These are phyloP conservation scores for Euzophera pinguis DNA, from an alignment of 2,888 invertebrate genomes.

Conservation along the genomic window DNA sequence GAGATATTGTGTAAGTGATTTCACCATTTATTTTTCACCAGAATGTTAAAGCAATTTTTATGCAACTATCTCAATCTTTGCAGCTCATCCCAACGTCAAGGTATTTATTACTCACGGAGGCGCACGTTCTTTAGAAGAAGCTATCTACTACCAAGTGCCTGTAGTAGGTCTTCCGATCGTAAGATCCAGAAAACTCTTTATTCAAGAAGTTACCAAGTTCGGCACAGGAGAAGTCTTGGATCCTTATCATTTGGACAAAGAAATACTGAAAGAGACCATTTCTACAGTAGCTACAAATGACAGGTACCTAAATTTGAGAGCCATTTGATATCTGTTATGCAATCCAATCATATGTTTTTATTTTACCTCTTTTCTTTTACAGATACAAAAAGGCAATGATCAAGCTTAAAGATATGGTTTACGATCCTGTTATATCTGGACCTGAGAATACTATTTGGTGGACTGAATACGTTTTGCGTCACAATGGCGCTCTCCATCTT, in stretches of 20 bases:
- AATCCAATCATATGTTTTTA: no score
- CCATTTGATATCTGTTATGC: no score
- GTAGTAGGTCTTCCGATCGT: constrained; percentile 62
- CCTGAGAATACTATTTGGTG: constrained; percentile 74
- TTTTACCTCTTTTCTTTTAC: constrained; percentile 21
- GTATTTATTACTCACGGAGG: constrained; percentile 69
- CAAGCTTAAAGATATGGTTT: constrained; percentile 40
- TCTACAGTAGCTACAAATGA: constrained; percentile 41
- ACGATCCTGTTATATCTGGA: constrained; percentile 55
- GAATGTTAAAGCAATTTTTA: no score
- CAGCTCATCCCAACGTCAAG: constrained; percentile 67
- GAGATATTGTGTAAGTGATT: constrained; percentile 67
- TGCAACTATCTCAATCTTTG: no score
- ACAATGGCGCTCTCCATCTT: constrained; percentile 63
- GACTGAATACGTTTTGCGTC: constrained; percentile 75
- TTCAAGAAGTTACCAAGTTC: constrained; percentile 52
- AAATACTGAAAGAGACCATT: constrained; percentile 46
- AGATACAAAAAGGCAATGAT: constrained; percentile 58
- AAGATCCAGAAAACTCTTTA: constrained; percentile 55
- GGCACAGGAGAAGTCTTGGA: constrained; percentile 63
- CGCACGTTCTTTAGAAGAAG: constrained; percentile 67
- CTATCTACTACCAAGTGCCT: constrained; percentile 62
- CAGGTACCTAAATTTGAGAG: constrained; percentile 46
- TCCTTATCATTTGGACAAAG: constrained; percentile 55
- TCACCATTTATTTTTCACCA: no score